Evolutionary conservation across 2,888 invertebrate species (phyloP), one percentile per base, ranked within the genome.

Genomic region (Esperia sulphurella): DNA sequence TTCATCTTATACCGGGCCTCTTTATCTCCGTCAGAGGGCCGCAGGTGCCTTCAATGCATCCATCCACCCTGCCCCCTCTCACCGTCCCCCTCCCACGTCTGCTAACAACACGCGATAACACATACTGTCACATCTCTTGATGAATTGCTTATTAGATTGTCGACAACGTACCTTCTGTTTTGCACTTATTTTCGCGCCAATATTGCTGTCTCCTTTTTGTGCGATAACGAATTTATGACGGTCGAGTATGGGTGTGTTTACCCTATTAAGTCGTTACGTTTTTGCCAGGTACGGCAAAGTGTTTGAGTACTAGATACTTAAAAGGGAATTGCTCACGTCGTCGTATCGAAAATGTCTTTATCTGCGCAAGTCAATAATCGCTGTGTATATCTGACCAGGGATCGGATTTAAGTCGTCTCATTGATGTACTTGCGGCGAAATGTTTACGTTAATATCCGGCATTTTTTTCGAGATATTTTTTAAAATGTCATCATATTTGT

Each of bases 131-230:
- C 81, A 78, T 75, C 70, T 55, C 68, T 68, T 86, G 85, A 86
- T 86, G 84, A 86, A 85, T 85, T 79, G 82, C 80, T 81, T 81
- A 83, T 84, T 83, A 83, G 79, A 79, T 81, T 79, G 80, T 79
- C 79, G 68, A 68, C 68, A 68, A 49, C 66, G 69, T 66, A 64
- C 62, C 35, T 21, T 21, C 53, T 68, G 68, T 76, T 76, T 74
- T 72, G 71, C 65, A 62, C 71, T 75, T 75, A 71, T 76, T 75
- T 75, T 75, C 66, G 58, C 64, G 59, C 70, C 74, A 68, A 75
- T 79, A 64, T 30, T 37, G 55, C 60, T 59, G 59, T 56, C 58
- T 50, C 49, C 61, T 68, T 70, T 75, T 72, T 75, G 60, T 63
- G 54, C 55, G 62, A 68, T 63, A 66, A 62, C 49, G 52, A 62